A percentile compares a stretch with the other conserved stretches of the same genome.
phyloP scores from a whole-genome alignment of 2,797 vertebrate species.

The Oreonectes daqikongensis region DNA sequence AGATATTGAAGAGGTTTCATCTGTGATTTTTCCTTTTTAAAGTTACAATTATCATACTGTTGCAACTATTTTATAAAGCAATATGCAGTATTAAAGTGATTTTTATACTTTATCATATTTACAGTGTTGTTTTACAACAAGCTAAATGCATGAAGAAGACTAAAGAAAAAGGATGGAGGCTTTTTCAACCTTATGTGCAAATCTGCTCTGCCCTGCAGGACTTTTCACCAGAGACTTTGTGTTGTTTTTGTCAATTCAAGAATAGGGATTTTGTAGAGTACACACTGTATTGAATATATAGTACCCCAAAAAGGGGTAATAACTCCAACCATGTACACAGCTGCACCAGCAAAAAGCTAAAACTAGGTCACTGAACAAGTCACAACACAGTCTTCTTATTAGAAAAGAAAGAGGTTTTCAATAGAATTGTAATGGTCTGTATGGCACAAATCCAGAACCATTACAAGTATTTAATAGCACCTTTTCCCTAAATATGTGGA shows the following conservation, averaged over 20 bases:
- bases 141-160: no score
- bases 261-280: background rate
- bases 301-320: constrained; percentile 18
- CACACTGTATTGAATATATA: background rate
- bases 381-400: constrained; percentile 42
- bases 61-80: no score
- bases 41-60: no score
- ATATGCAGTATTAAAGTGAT: no score
- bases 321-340: constrained; percentile 47
- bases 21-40: no score
- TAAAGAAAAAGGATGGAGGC: no score
- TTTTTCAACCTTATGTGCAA: background rate
- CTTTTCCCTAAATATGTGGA: background rate
- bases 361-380: constrained; percentile 67
- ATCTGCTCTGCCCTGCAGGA: background rate
- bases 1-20: no score
- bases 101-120: no score
- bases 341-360: constrained; percentile 50
- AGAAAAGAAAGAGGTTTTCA: constrained; percentile 39
- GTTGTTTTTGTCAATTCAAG: background rate
- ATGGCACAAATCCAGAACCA: background rate
- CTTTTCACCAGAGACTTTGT: background rate
- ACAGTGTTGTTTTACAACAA: no score
- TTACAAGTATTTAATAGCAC: background rate
- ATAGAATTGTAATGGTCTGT: constrained; percentile 17